Conservation (phyloP, 2,113 vertebrate species). For the Hucho hucho region DNA sequence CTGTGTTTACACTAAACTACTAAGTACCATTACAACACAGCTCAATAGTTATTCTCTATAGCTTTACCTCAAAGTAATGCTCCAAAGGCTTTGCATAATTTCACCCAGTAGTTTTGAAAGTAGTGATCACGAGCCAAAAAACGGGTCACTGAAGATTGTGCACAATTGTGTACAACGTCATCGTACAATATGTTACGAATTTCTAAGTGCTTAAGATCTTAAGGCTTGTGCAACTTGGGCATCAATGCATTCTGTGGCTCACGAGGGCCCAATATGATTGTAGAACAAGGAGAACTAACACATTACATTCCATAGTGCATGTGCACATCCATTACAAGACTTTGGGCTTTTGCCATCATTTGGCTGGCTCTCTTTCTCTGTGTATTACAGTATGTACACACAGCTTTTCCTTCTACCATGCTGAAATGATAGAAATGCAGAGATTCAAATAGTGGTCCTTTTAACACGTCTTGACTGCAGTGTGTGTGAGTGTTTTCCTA, state of each 20-base stretch:
- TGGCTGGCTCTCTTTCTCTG: neutral
- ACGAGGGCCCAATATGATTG: neutral
- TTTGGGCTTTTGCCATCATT: neutral
- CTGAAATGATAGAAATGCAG: neutral
- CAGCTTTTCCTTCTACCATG: neutral
- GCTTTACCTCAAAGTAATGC: neutral
- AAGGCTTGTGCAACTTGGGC: slow-evolving; percentile 34
- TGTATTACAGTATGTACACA: neutral
- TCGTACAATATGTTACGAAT: no score
- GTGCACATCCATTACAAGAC: neutral
- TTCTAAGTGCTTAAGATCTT: neutral
- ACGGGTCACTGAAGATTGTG: no score
- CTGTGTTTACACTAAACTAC: slow-evolving; percentile 5
- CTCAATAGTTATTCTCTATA: slow-evolving; percentile 14
- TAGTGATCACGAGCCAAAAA: no score
- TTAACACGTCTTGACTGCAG: no score
- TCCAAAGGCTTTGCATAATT: no score
- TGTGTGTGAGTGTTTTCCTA: neutral
- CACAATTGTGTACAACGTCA: no score
- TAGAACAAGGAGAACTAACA: neutral
- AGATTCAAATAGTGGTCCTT: neutral
- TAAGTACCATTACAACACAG: slow-evolving; percentile 5
- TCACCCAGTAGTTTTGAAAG: no score
- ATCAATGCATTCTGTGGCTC: neutral
- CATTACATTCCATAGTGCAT: neutral